Evolutionary conservation across 2,797 vertebrate species (phyloP), one percentile per base, ranked within the genome.

Genomic region (Acanthopagrus latus): DNA sequence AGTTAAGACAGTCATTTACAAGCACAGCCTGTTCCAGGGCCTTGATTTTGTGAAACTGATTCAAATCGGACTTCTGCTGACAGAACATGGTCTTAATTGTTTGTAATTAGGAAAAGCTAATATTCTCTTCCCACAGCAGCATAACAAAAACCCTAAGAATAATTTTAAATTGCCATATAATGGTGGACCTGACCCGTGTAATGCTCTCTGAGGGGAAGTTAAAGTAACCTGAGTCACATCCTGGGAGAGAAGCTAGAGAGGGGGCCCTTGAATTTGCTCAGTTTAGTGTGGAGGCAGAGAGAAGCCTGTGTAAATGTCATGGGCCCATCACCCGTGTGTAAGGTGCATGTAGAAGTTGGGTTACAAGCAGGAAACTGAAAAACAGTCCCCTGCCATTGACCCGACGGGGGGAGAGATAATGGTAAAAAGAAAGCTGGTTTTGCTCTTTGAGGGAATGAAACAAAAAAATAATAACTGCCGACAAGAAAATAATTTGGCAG

Each of bases 291-390:
- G 21, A 64, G 62, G 41, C 60, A 47, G 57, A 71, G 54, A 44
- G 67, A 55, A 21, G 44, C 23, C 20, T 69, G 72, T 59, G 75
- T 67, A 73, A 73, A 73, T 73, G 68, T 62, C 60, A 69, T 0
- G 1, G 27, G 14, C 51, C 27, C 29, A 20, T 75, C 59, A 50
- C 56, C 51, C 58, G 54, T 25, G 52, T 71, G 29, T 29, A 18
- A 46, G 54, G 43, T 27, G 18, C 46, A 47, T 55, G 52, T 8
- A 44, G 9, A 66, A 46, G n/a, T 3, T 21, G 7, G 7, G 12
- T n/a, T 23, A 12, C 17, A 43, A 29, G 14, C 70, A 29, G 18
- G 9, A 71, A 57, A 23, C 18, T 13, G 23, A 20, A 7, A 18
- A 50, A 50, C 44, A 18, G 14, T 47, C 55, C 8, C 7, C n/a